phyloP scores from a whole-genome alignment of 2,888 invertebrate genomes.

The Caradrina clavipalpis region DNA sequence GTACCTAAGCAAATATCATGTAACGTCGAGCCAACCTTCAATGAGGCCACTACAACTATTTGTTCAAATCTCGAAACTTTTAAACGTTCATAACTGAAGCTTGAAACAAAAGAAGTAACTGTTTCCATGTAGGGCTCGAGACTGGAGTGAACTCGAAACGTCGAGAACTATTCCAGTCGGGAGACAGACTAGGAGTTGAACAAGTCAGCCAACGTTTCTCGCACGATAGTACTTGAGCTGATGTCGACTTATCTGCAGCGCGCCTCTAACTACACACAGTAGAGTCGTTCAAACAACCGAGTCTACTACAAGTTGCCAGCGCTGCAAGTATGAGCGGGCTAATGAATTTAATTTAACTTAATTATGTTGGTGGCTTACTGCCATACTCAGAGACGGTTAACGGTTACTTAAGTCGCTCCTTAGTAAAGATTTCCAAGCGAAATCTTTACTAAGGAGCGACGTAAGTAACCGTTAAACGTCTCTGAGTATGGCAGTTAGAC shows the following conservation, averaged over 20 bases:
- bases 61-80: constrained; percentile 52
- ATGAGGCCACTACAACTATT: constrained; percentile 37
- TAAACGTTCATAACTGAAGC: constrained; percentile 63
- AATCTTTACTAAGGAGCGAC: too few relatives aligned
- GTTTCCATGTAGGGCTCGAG: constrained; percentile 56
- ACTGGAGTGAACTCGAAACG: constrained; percentile 60
- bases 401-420: too few relatives aligned
- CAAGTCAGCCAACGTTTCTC: constrained; percentile 67
- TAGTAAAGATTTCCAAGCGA: too few relatives aligned
- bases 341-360: constrained; percentile 48
- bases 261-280: constrained; percentile 63
- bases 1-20: not conserved
- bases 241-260: constrained; percentile 71
- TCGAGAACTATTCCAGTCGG: constrained; percentile 66
- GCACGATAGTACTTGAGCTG: constrained; percentile 68
- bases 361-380: constrained; percentile 41
- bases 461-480: too few relatives aligned
- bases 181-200: constrained; percentile 67
- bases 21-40: not conserved
- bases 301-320: constrained; percentile 48
- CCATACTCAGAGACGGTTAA: too few relatives aligned
- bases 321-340: constrained; percentile 44
- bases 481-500: too few relatives aligned
- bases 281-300: constrained; percentile 52
- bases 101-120: constrained; percentile 65